phyloP scores from a whole-genome alignment of 2,113 vertebrate genomes.

The Gnathonemus echidnorhynchus region DNA sequence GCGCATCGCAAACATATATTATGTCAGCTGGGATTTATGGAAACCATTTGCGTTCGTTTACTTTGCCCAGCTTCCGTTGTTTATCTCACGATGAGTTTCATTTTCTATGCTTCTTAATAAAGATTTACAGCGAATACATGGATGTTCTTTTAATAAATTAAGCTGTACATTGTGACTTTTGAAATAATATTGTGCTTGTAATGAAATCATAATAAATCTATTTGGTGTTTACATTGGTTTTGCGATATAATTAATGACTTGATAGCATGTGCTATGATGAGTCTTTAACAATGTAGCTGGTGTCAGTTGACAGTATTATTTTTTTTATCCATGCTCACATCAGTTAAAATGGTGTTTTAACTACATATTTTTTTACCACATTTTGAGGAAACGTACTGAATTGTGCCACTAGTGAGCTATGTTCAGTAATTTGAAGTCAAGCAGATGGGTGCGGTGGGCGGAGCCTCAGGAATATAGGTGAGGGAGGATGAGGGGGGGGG shows the following conservation, averaged over 20 bases:
- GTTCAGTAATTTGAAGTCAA: background rate
- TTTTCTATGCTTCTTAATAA: conserved; percentile 12
- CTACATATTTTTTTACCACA: background rate
- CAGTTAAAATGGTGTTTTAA: background rate
- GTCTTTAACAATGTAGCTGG: background rate
- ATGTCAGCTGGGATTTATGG: conserved; percentile 21
- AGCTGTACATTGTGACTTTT: background rate
- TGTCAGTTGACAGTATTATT: background rate
- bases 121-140: background rate
- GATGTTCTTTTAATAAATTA: conserved; percentile 6
- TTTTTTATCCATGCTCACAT: background rate
- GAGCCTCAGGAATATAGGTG: background rate
- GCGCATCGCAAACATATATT: conserved; percentile 9
- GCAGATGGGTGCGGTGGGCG: background rate
- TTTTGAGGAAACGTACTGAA: background rate
- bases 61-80: background rate
- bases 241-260: background rate
- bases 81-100: conserved; percentile 6
- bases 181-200: background rate
- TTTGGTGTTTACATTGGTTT: background rate
- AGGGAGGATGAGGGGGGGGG: background rate
- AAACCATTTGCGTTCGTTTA: conserved; percentile 13
- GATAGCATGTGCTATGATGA: background rate
- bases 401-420: background rate
- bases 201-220: conserved; percentile 1